Evolutionary conservation across 1,140 invertebrate genomes (phyloP), one percentile per base, ranked within the genome.

Genomic region (Ctenoplectra terminalis): DNA sequence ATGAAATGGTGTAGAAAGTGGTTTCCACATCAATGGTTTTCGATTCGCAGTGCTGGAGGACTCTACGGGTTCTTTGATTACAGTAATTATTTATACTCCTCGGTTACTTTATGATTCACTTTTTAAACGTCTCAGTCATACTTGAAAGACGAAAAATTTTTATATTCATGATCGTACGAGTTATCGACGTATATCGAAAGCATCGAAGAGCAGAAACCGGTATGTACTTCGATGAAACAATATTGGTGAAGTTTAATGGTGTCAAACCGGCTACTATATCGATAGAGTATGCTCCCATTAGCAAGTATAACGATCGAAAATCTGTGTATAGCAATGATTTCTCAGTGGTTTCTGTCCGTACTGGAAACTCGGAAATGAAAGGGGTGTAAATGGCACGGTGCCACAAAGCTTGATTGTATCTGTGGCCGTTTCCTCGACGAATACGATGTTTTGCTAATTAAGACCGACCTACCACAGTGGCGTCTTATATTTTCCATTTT

Each of bases 371-470:
- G 37, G 61, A 56, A 73, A 73, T 50, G 74, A 43, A 74, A 78
- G 40, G 69, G 64, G 26, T 84, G 67, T 60, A 80, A 84, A 80
- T 72, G 82, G 29, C 72, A 54, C 31, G 34, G 43, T 37, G 70
- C 50, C 50, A 71, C 76, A 75, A 84, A 64, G 76, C 34, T 69
- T 26, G 82, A 75, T 84, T 60, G 31, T 60, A 81, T 66, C 50
- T 40, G 23, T 63, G 46, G 52, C 50, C 46, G 23, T 52, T 64
- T 34, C 20, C 67, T 60, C 61, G 31, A 17, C 56, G 26, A n/a
- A 37, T 48, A 54, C 63, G 63, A 74, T 70, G 82, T 74, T 84
- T 63, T 70, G 64, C 70, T 85, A 75, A 85, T 85, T 84, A 81
- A 84, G 58, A 71, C 40, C 70, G 15, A 29, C n/a, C 34, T 29